phyloP scores from a whole-genome alignment of 2,888 invertebrate species.

The Aporophyla lueneburgensis region DNA sequence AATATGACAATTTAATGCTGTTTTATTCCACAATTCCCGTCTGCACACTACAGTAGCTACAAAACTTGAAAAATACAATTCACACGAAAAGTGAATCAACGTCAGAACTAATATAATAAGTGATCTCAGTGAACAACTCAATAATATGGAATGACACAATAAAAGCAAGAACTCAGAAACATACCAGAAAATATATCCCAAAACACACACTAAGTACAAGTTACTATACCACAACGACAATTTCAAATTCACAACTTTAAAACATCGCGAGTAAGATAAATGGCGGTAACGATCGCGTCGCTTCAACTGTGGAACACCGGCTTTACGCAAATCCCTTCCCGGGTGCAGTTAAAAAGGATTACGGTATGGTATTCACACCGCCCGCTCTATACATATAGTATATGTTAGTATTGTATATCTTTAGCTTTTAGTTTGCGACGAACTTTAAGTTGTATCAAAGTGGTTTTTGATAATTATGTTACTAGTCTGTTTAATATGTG shows the following conservation, averaged over 20 bases:
- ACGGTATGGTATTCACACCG: constrained; percentile 57
- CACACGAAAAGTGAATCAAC: no score
- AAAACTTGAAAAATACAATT: neutral
- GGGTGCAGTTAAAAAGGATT: constrained; percentile 69
- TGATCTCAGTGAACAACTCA: neutral
- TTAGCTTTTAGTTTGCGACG: constrained; percentile 53
- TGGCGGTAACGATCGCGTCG: constrained; percentile 62
- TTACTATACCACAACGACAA: constrained; percentile 26
- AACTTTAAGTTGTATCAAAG: constrained; percentile 48
- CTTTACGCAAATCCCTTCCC: constrained; percentile 62
- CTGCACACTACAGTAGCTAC: no score
- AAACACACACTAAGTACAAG: neutral
- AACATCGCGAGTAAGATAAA: constrained; percentile 61
- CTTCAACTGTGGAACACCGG: constrained; percentile 49
- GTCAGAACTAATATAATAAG: neutral
- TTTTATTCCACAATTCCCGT: no score
- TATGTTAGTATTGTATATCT: constrained; percentile 44
- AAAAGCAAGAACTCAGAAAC: neutral
- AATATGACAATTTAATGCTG: no score
- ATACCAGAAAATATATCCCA: neutral
- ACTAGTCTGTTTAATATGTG: neutral
- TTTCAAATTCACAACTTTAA: constrained; percentile 57
- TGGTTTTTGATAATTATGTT: constrained; percentile 38
- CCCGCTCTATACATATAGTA: constrained; percentile 50
- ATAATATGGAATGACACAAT: neutral